Evolutionary conservation across 1,140 invertebrate genomes (phyloP).

Genomic region (Drosophila quadrilineata): DNA sequence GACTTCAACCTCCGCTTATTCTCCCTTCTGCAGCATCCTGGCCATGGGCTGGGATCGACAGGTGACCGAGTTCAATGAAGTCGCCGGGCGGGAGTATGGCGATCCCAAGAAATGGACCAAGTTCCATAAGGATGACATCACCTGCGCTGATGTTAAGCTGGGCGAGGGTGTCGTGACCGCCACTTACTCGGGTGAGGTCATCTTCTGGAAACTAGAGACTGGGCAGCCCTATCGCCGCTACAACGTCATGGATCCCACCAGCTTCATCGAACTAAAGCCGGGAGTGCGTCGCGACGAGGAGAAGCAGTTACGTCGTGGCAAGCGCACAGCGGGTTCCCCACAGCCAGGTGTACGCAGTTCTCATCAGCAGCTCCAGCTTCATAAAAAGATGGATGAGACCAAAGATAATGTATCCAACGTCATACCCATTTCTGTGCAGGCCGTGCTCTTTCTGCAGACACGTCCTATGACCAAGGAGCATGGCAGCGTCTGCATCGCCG

Average conservation of each 20-base stretch:
- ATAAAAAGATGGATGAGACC: constrained; percentile 14
- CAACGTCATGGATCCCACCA: constrained; percentile 82
- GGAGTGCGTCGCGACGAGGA: constrained; percentile 29
- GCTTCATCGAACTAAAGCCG: constrained; percentile 59
- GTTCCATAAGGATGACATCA: constrained; percentile 88
- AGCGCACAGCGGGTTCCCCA: constrained; percentile 1
- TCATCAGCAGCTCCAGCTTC: neutral
- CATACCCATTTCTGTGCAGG: constrained; percentile 82
- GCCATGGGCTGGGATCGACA: constrained; percentile 87
- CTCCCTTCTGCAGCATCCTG: constrained; percentile 83
- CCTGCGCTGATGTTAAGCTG: constrained; percentile 84
- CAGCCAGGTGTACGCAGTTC: neutral
- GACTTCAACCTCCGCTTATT: neutral
- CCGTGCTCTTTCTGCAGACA: constrained; percentile 83
- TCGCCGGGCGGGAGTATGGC: constrained; percentile 81
- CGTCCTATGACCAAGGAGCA: constrained; percentile 82
- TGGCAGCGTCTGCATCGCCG: constrained; percentile 85
- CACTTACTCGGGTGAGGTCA: constrained; percentile 88
- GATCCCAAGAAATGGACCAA: constrained; percentile 85
- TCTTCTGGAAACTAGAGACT: constrained; percentile 89
- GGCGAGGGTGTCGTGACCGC: constrained; percentile 87
- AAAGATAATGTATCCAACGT: constrained; percentile 25
- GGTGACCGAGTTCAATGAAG: constrained; percentile 87
- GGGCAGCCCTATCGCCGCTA: constrained; percentile 85
- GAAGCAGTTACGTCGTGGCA: constrained; percentile 11